Evolutionary conservation across 2,797 vertebrate species (phyloP), one percentile per base, ranked within the genome.

Genomic region (Sebastes taczanowskii): DNA sequence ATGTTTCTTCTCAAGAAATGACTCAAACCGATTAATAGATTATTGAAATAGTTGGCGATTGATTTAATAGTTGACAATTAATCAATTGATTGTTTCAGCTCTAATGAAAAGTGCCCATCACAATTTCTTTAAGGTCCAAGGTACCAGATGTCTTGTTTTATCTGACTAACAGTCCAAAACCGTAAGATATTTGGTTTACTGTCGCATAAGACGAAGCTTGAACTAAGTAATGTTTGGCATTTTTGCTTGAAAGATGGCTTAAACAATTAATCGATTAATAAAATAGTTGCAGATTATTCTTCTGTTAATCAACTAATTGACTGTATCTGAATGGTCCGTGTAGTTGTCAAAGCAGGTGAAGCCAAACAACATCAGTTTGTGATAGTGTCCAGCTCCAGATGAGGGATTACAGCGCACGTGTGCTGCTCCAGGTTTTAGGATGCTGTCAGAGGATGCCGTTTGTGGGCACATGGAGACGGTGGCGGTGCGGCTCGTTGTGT

Each of bases 401-500:
- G n/a, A n/a, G 23, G 62, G 56, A 55, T 70, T 66, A 34, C 22
- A 7, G 55, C 2, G 29, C 32, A 42, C 10, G 58, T 29, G 71
- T 61, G 74, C 38, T 4, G 71, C 11, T 80, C 67, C 82, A 65
- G 71, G 81, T 88, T 73, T 59, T n/a, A 14, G 74, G 84, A 72
- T 68, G 87, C 80, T 83, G 83, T 87, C 80, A 71, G 84, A 80
- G 74, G 67, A 77, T 74, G 66, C 56, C 23, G 70, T 66, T 32
- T 53, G 61, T 60, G 70, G 32, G 78, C 52, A 56, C 81, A 71
- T 73, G 77, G 82, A 81, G 87, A 68, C 49, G 35, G 71, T 59
- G 86, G 78, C 27, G 55, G 66, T n/a, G 85, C 81, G 55, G 80
- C 80, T 60, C 25, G 75, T 78, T 86, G 81, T 82, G 82, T 80